Evolutionary conservation across 2,113 vertebrate genomes (phyloP), one percentile per base, ranked within the genome.

Genomic region (Ceyx margarethae): DNA sequence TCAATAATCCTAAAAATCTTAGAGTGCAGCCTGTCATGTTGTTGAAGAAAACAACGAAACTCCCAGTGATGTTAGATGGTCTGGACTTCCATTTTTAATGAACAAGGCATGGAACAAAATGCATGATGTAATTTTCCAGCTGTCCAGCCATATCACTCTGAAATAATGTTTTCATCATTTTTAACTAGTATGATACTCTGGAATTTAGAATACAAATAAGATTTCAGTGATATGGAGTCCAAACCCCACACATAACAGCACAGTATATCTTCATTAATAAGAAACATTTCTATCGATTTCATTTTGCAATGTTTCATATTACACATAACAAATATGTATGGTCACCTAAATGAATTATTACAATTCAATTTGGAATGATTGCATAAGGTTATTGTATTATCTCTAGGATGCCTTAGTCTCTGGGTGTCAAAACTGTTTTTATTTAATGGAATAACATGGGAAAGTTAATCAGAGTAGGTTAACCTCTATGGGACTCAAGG

Each of bases 251-350:
- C 96, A 95, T 96, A 97, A 97, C 96, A 98, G 97, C 96, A 95
- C 97, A 97, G 98, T 98, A 98, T 97, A 98, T 98, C 98, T 98
- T 98, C 98, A 98, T 98, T 98, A 98, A 98, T 98, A 98, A 98
- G 98, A 98, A 98, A 96, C 98, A 98, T 98, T 98, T 98, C 97
- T 98, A 98, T 98, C 98, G 98, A 98, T 98, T 98, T 98, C 97
- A 98, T 98, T 98, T 98, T 97, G 98, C 95, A 97, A 98, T 98
- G 98, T 98, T 98, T 98, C 98, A 98, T 98, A 98, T 98, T 98
- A 97, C 98, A 98, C 97, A 98, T 98, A 98, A 98, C 98, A 98
- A 98, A 98, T 98, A 98, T 97, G 98, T 98, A 98, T 92, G 98
- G 98, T 98, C 96, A 97, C 97, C 97, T 98, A 98, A 98, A 97